Percentiles rank a stretch among this genome's conserved stretches.
These are phyloP conservation scores for Indicator maculatus DNA, from an alignment of 2,113 vertebrate genomes.

Conservation along the genomic window DNA sequence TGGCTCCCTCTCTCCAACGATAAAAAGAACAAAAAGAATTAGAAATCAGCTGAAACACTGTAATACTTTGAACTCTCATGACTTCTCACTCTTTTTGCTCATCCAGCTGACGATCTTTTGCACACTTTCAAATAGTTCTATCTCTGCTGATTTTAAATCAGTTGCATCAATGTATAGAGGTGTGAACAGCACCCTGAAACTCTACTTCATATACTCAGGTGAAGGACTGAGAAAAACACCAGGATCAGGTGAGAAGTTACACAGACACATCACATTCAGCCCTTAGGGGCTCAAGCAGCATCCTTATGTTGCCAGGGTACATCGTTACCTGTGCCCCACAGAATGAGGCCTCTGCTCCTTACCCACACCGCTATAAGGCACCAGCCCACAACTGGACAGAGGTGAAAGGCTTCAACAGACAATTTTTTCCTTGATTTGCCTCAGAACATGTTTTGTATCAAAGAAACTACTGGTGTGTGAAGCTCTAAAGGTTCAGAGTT, in stretches of 20 bases:
- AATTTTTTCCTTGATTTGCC: neutral
- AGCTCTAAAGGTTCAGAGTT: neutral
- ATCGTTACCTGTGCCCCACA: neutral
- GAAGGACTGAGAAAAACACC: neutral
- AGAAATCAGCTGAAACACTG: neutral
- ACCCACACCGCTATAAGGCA: neutral
- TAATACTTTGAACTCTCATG: neutral
- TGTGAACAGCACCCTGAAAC: accelerated
- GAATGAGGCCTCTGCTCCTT: neutral
- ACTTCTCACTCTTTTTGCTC: neutral
- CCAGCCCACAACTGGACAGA: neutral
- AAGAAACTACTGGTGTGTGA: neutral
- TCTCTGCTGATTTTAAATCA: neutral
- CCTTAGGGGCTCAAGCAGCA: neutral
- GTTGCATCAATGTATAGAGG: neutral
- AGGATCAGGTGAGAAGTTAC: neutral
- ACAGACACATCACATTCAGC: too few relatives aligned
- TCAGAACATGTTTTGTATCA: neutral
- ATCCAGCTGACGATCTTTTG: neutral
- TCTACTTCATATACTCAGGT: neutral
- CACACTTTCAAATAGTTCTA: neutral
- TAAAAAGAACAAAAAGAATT: neutral
- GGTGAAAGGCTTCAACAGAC: neutral
- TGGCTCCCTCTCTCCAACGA: neutral
- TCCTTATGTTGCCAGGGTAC: neutral